Base-by-base conservation (phyloP, 2,113 vertebrate species). In the Leiothrix lutea region DNA sequence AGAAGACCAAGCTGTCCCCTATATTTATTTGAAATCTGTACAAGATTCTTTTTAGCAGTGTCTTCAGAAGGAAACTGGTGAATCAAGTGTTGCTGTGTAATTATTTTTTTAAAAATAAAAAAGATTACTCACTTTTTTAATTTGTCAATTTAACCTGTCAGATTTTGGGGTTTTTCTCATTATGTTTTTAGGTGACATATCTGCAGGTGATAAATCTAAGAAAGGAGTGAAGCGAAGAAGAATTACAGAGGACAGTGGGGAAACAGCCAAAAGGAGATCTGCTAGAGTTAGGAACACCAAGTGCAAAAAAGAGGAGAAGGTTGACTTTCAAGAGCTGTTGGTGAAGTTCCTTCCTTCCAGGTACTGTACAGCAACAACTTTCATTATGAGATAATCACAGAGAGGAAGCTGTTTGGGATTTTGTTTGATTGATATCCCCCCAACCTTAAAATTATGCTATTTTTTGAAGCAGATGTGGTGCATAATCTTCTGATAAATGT, bases 271-370 rank as follows among this genome's bases (percentile, higher is more conserved):
- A 90, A 97, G 99, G 23, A 99, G 99, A 33, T 99, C 99, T 4
- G 99, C 99, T 19, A 98, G 99, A 11, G 99, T 99, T 69, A 98
- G 99, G 44, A 99, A 99, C 95, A 99, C 99, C 58, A 99, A 99
- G 86, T 99, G 99, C 97, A 99, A 99, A 83, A 99, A 99, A 69
- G 99, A 99, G 70, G 99, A 99, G 97, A 99, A 99, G 83, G 98
- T 99, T 22, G 99, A 99, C 86, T 99, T 99, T 93, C 99, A 99
- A 84, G 99, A 99, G 77, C 98, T 99, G 23, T 97, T 99, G 81
- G 98, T 99, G 72, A 99, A 99, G 91, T 99, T 99, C 88, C 97
- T 99, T n/a, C 99, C 99, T 2, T 98, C 99, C 79, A 99, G 99
- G 99, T 99, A 90, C 7, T 33, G 33, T 23, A 29, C 19, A 25